Evolutionary conservation across 2,888 invertebrate genomes (phyloP).

Genomic region (Creontiades dilutus): DNA sequence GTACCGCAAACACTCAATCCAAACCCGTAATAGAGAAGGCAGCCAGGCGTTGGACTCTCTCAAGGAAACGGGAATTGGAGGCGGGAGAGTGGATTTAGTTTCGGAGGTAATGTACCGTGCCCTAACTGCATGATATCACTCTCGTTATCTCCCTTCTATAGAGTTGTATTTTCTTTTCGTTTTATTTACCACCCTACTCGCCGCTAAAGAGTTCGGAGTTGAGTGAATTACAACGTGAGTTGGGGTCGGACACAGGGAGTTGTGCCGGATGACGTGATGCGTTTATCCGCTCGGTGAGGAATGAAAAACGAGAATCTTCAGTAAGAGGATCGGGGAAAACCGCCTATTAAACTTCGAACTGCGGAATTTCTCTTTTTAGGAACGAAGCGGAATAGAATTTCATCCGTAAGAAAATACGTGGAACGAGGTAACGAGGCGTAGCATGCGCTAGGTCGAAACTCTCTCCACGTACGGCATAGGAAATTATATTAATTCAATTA

Average conservation of each 20-base stretch:
- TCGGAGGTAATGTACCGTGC: slow-evolving; percentile 17
- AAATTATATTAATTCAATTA: too few relatives aligned
- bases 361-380: too few relatives aligned
- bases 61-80: neutral
- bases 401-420: too few relatives aligned
- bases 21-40: neutral
- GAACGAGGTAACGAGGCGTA: too few relatives aligned
- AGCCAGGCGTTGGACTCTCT: neutral
- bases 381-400: too few relatives aligned
- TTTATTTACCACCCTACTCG: neutral
- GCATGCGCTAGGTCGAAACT: too few relatives aligned
- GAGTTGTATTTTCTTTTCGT: neutral
- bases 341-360: too few relatives aligned
- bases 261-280: neutral
- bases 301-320: neutral
- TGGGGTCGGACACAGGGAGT: neutral
- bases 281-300: neutral
- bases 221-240: neutral
- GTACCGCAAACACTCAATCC: slow-evolving; percentile 14
- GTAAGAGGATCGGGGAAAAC: neutral
- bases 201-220: neutral
- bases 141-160: neutral
- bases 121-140: neutral
- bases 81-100: neutral
- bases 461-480: too few relatives aligned